These are phyloP conservation scores for Turdus rufiventris DNA, from an alignment of 2,113 vertebrate species.

Conservation along the genomic window DNA sequence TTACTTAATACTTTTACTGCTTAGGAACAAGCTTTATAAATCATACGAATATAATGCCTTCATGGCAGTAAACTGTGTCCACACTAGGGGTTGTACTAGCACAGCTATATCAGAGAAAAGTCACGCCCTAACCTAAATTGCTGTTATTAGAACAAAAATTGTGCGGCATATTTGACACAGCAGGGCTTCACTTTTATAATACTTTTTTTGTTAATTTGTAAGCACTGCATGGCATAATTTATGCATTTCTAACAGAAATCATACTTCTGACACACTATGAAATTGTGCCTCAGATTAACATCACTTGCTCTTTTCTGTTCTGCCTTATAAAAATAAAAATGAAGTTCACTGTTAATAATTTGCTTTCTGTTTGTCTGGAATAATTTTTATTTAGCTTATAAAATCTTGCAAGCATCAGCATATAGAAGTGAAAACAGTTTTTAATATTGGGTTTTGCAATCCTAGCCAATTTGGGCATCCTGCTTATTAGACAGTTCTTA, in stretches of 20 bases:
- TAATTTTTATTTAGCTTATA: not conserved
- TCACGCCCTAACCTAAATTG: slow-evolving; percentile 48
- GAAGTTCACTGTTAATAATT: not conserved
- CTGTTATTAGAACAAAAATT: slow-evolving; percentile 35
- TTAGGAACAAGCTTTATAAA: not conserved
- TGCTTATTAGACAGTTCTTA: not conserved
- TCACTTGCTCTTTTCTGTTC: slow-evolving; percentile 5
- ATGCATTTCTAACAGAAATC: slow-evolving; percentile 6
- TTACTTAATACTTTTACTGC: not conserved
- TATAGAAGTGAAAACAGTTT: not conserved
- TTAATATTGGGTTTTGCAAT: not conserved
- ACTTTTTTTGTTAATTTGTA: slow-evolving; percentile 10
- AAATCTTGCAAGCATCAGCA: not conserved
- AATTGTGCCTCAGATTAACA: not conserved
- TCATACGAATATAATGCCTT: not conserved
- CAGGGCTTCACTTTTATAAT: slow-evolving; percentile 5
- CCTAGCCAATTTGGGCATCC: not conserved
- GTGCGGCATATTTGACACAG: slow-evolving; percentile 27
- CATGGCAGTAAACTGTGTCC: slow-evolving; percentile 44
- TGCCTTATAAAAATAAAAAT: slow-evolving; percentile 7
- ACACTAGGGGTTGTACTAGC: slow-evolving; percentile 66
- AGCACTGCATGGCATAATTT: not conserved
- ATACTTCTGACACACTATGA: not conserved
- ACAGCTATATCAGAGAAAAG: slow-evolving; percentile 44
- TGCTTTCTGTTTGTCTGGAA: not conserved